phyloP scores from a whole-genome alignment of 2,888 invertebrate genomes.

The Aporophyla lueneburgensis region DNA sequence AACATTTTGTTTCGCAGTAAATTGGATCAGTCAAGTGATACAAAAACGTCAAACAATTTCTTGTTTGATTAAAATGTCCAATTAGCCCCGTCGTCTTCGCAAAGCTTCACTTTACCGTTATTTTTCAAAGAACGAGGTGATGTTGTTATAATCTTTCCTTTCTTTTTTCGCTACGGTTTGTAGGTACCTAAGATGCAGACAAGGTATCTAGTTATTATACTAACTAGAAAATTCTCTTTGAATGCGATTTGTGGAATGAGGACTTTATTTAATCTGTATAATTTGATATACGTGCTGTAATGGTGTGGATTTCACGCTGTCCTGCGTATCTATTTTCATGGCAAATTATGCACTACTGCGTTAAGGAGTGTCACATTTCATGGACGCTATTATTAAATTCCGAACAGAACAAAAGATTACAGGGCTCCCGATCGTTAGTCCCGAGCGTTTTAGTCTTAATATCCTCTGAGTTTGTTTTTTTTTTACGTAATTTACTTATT shows the following conservation, averaged over 20 bases:
- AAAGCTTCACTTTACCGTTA: slow-evolving; percentile 7
- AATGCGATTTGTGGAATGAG: neutral
- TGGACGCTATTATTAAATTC: no score
- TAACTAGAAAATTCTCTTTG: neutral
- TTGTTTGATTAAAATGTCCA: slow-evolving; percentile 42
- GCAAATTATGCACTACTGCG: no score
- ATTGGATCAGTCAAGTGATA: slow-evolving; percentile 17
- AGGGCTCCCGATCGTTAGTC: no score
- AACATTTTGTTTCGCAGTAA: slow-evolving; percentile 1
- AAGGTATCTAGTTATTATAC: neutral
- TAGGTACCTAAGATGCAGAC: neutral
- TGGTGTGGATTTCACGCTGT: neutral
- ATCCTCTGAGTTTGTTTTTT: no score
- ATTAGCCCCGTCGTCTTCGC: slow-evolving; percentile 30
- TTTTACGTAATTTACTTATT: no score
- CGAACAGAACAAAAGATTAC: no score
- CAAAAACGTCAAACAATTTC: slow-evolving; percentile 31
- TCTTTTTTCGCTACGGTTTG: neutral
- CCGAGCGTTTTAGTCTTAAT: no score
- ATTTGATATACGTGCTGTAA: neutral
- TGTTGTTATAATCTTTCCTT: slow-evolving; percentile 10
- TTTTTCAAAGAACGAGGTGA: slow-evolving; percentile 26
- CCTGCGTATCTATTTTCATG: no score
- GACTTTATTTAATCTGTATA: slow-evolving; percentile 1
- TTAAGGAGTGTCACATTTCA: no score